phyloP scores from a whole-genome alignment of 2,797 vertebrate species.

The Macropus fuliginosus region DNA sequence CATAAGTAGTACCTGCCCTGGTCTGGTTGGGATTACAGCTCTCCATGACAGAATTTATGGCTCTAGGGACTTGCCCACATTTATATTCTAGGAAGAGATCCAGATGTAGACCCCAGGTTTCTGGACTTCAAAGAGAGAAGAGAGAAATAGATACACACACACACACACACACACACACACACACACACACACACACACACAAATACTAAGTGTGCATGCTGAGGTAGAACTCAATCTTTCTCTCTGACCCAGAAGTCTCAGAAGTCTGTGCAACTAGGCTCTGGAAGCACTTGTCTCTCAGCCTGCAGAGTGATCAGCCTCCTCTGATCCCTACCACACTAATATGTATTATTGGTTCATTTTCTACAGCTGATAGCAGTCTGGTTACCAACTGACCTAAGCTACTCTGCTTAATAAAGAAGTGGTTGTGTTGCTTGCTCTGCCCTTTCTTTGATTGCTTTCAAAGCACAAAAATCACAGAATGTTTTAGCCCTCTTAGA shows the following conservation, averaged over 20 bases:
- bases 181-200: too few relatives aligned
- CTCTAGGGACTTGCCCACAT: background rate
- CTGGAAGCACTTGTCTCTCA: background rate
- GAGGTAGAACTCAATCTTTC: background rate
- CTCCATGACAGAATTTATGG: background rate
- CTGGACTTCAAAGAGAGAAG: background rate
- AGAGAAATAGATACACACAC: background rate
- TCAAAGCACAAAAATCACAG: background rate
- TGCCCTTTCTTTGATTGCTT: background rate
- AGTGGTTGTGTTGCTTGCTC: background rate
- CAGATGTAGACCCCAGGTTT: background rate
- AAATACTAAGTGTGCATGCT: background rate
- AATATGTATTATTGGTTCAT: background rate
- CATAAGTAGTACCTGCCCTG: background rate
- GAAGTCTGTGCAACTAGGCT: background rate
- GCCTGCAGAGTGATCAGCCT: background rate
- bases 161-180: too few relatives aligned
- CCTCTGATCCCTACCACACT: background rate
- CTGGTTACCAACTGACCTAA: background rate
- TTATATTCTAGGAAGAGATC: background rate
- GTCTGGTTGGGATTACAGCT: background rate
- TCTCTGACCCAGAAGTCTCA: background rate
- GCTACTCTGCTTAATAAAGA: background rate
- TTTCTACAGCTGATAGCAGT: background rate
- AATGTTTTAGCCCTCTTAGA: background rate